Conservation (phyloP, 2,888 invertebrate genomes). For the Troilus luridus region DNA sequence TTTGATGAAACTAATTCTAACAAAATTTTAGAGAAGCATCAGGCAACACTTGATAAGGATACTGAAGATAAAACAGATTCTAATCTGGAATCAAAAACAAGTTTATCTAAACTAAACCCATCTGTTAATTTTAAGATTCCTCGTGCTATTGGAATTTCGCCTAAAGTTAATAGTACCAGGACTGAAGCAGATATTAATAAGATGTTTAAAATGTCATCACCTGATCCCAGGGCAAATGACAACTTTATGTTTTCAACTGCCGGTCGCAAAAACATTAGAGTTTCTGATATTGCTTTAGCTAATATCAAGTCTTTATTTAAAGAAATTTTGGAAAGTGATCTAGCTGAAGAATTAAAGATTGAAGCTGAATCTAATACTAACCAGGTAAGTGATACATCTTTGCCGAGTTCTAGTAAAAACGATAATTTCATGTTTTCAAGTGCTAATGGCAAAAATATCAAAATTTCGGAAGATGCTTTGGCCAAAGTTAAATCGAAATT, state of each 20-base stretch:
- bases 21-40: not conserved
- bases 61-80: not conserved
- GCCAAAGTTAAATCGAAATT: constrained; percentile 59
- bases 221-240: not conserved
- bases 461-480: constrained; percentile 64
- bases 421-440: constrained; percentile 57
- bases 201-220: not conserved
- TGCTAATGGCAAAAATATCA: constrained; percentile 52
- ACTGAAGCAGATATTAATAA: constrained; percentile 11
- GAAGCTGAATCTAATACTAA: not conserved
- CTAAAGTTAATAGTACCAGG: not conserved
- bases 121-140: too few relatives aligned
- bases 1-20: not conserved
- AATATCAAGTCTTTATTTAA: not conserved
- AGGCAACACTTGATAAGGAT: not conserved
- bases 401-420: not conserved
- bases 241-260: not conserved
- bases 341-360: too few relatives aligned
- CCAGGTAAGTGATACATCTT: not conserved
- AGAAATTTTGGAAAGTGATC: not conserved
- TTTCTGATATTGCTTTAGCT: not conserved
- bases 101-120: too few relatives aligned
- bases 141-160: constrained; percentile 56
- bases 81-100: not conserved
- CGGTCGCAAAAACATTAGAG: not conserved